Evolutionary conservation across 2,797 vertebrate species (phyloP).

Genomic region (Galago senegalensis): DNA sequence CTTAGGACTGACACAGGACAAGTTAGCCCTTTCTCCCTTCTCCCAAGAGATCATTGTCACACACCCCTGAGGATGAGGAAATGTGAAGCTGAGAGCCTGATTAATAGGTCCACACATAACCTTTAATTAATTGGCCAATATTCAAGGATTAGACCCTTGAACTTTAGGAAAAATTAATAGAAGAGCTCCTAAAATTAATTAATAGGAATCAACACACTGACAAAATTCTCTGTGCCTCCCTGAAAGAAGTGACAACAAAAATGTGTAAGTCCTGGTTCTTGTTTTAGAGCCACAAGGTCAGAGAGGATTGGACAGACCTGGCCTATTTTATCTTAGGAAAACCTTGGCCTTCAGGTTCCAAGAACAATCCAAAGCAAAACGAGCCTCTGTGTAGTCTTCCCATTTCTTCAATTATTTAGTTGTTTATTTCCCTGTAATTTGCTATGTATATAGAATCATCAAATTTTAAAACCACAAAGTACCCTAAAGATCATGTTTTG

Average conservation of each 20-base stretch:
- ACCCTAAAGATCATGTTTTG: slow-evolving; percentile 79
- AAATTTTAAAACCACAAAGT: slow-evolving; percentile 78
- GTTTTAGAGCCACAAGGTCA: slow-evolving; percentile 3
- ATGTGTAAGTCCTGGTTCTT: background rate
- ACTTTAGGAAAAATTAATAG: slow-evolving; percentile 88
- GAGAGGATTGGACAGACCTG: background rate
- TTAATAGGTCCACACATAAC: slow-evolving; percentile 87
- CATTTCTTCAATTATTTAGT: slow-evolving; percentile 79
- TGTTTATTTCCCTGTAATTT: slow-evolving; percentile 77
- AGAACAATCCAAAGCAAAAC: slow-evolving; percentile 55
- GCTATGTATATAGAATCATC: slow-evolving; percentile 76
- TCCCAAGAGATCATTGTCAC: slow-evolving; percentile 54
- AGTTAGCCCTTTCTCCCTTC: slow-evolving; percentile 34
- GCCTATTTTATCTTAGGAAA: background rate
- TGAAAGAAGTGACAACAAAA: slow-evolving; percentile 36
- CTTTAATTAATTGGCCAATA: slow-evolving; percentile 90
- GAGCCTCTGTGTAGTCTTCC: slow-evolving; percentile 7
- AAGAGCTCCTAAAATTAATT: slow-evolving; percentile 88
- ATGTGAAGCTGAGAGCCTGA: slow-evolving; percentile 83
- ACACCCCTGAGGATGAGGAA: slow-evolving; percentile 65
- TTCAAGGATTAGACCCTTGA: slow-evolving; percentile 88
- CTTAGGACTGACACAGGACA: background rate
- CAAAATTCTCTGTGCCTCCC: slow-evolving; percentile 43
- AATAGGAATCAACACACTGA: slow-evolving; percentile 85
- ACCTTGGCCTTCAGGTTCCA: background rate